Conservation (phyloP, 2,113 vertebrate species). For the Corythoichthys intestinalis region DNA sequence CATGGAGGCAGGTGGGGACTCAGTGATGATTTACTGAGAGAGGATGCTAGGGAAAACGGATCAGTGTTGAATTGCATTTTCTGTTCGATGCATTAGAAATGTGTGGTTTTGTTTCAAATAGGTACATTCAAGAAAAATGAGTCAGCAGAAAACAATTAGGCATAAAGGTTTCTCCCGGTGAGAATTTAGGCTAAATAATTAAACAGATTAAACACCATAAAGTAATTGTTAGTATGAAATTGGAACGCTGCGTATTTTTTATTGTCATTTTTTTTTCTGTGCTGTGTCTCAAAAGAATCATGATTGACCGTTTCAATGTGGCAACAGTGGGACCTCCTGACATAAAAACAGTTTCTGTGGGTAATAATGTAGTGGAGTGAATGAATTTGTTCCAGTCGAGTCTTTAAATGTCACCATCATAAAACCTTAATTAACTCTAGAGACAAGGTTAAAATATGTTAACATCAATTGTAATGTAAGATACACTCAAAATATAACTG, state of each 20-base stretch:
- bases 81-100: conserved; percentile 42
- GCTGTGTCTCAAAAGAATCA: too few species aligned
- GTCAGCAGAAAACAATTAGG: too few species aligned
- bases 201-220: too few species aligned
- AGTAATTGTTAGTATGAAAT: too few species aligned
- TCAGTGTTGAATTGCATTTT: conserved; percentile 42
- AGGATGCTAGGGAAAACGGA: conserved; percentile 44
- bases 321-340: background rate
- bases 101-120: conserved; percentile 27
- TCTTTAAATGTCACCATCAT: background rate
- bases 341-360: background rate
- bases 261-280: too few species aligned
- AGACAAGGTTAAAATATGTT: background rate
- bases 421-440: background rate
- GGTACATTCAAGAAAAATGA: background rate
- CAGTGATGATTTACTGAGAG: conserved; percentile 47
- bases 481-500: background rate
- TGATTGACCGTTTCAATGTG: background rate
- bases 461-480: background rate
- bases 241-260: too few species aligned
- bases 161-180: too few species aligned
- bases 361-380: background rate
- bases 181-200: too few species aligned
- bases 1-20: conserved; percentile 9
- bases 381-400: background rate